phyloP scores from a whole-genome alignment of 2,888 invertebrate genomes.

The Mythimna pallens region DNA sequence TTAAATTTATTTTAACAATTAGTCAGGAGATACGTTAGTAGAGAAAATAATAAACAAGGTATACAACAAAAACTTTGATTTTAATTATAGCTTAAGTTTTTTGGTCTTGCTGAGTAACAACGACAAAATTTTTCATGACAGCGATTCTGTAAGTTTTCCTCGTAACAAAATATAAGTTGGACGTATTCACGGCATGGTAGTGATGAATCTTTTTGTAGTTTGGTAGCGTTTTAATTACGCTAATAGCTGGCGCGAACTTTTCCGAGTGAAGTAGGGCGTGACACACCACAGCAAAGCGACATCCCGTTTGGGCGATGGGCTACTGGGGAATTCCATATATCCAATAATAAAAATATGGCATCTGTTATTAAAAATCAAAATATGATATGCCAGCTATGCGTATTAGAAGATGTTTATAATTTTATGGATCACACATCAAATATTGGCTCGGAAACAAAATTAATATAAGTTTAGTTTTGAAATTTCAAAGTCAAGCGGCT shows the following conservation, averaged over 20 bases:
- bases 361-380: background rate
- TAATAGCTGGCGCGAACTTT: slow-evolving; percentile 86
- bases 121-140: slow-evolving; percentile 25
- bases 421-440: background rate
- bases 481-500: background rate
- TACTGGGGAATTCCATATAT: slow-evolving; percentile 32
- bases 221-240: slow-evolving; percentile 88
- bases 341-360: slow-evolving; percentile 22
- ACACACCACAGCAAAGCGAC: slow-evolving; percentile 79
- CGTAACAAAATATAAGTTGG: slow-evolving; percentile 70
- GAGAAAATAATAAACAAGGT: background rate
- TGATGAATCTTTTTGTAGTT: slow-evolving; percentile 83
- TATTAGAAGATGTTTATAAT: background rate
- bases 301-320: slow-evolving; percentile 73
- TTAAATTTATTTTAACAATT: slow-evolving; percentile 25
- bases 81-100: slow-evolving; percentile 4
- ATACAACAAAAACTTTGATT: slow-evolving; percentile 5
- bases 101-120: slow-evolving; percentile 4
- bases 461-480: slow-evolving; percentile 1
- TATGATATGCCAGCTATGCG: background rate
- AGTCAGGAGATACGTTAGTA: background rate
- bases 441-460: background rate
- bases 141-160: slow-evolving; percentile 46
- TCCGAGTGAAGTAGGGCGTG: slow-evolving; percentile 85
- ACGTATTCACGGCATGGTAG: slow-evolving; percentile 69